Evolutionary conservation across 2,113 vertebrate genomes (phyloP), one percentile per base, ranked within the genome.

Genomic region (Scophthalmus maximus): DNA sequence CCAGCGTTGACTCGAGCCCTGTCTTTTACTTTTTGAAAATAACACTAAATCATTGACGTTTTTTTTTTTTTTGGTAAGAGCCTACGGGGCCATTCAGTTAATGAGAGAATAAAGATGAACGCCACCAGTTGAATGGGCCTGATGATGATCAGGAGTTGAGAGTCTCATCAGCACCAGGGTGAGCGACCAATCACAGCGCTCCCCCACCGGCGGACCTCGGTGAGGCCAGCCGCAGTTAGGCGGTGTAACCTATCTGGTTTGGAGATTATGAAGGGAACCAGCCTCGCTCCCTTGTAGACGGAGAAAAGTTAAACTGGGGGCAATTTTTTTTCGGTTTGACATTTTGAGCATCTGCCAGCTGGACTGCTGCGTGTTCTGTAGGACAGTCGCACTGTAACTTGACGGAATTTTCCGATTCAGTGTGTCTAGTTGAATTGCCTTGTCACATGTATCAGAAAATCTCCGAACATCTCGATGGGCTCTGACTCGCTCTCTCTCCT

Each of bases 151-250:
- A 71, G 32, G 78, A 70, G 71, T 60, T 46, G 59, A 67, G 69
- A 52, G 57, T 74, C 84, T 89, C 81, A 68, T 79, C 88, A 73
- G 79, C 78, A 49, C 67, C 80, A 66, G 80, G 68, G 63, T 50
- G 79, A 83, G 18, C 72, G 87, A 87, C 84, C 90, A 90, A 91
- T 91, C 88, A 89, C 63, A 83, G 85, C 60, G 73, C 82, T 68
- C 70, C 76, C 57, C 62, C 70, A 23, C 70, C 20, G 72, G 76
- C 86, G 87, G 85, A 91, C 86, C 87, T 82, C 67, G 36, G 78
- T 67, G 87, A 89, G 84, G 86, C 79, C 87, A 90, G 74, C 65
- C 82, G 77, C 84, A 87, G 77, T 84, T 61, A 69, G 83, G 67
- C 71, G 53, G 67, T 55, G 61, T 63, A 77, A 79, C 59, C 73